Percentiles rank a stretch among this genome's conserved stretches.
These are phyloP conservation scores for Falco berigora DNA, from an alignment of 2,797 vertebrate genomes.

Conservation along the genomic window DNA sequence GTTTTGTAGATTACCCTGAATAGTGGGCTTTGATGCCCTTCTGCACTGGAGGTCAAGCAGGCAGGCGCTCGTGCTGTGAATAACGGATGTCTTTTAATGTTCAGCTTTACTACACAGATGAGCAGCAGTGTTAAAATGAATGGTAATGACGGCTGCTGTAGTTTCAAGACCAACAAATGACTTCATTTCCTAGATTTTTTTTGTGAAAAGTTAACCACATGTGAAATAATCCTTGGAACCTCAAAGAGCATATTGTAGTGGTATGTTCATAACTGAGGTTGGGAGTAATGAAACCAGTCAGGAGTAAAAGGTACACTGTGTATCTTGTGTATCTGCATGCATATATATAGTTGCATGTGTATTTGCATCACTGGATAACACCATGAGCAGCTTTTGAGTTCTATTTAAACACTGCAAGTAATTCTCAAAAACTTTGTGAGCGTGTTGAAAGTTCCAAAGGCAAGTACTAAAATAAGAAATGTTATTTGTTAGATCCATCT, in stretches of 20 bases:
- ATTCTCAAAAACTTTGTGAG: background rate
- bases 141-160: background rate
- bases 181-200: conserved; percentile 11
- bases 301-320: background rate
- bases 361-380: background rate
- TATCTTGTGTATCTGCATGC: background rate
- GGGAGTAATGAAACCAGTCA: background rate
- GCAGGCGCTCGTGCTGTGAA: background rate
- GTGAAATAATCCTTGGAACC: background rate
- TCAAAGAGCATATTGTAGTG: background rate
- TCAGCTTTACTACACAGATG: background rate
- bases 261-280: background rate
- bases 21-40: background rate
- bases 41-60: background rate
- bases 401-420: background rate
- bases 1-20: background rate
- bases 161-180: conserved; percentile 57
- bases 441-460: background rate
- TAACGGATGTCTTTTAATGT: background rate
- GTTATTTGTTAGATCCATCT: background rate
- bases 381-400: background rate
- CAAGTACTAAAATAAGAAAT: background rate
- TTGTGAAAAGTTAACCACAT: background rate
- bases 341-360: background rate
- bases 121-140: background rate